Evolutionary conservation across 2,888 invertebrate species (phyloP).

Genomic region (Chirona hameri): DNA sequence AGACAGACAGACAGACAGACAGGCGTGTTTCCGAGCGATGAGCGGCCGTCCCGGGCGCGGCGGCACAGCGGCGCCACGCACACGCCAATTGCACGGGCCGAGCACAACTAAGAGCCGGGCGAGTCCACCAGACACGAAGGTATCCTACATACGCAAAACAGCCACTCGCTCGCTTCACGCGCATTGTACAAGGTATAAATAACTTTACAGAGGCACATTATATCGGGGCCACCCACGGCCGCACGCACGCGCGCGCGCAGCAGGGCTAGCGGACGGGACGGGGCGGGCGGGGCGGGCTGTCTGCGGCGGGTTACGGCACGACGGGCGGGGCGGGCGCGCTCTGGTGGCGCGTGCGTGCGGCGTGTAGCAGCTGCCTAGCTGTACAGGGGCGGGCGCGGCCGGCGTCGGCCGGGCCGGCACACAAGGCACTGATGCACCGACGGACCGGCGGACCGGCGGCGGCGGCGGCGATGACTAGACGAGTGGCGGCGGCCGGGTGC

Average conservation of each 20-base stretch:
- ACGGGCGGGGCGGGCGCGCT: neutral
- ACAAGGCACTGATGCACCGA: neutral
- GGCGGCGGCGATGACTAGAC: slow-evolving; percentile 22
- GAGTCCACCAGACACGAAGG: neutral
- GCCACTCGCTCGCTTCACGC: slow-evolving; percentile 13
- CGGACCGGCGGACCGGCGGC: neutral
- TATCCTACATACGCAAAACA: slow-evolving; percentile 12
- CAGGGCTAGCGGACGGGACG: neutral
- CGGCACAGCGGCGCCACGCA: neutral
- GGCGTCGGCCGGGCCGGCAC: neutral
- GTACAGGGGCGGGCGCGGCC: neutral
- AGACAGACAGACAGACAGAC: no score
- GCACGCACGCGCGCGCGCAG: neutral
- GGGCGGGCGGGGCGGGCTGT: neutral
- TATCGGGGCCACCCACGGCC: neutral
- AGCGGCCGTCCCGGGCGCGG: neutral
- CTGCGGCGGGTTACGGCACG: slow-evolving; percentile 2
- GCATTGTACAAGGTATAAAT: slow-evolving; percentile 29
- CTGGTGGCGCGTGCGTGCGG: neutral
- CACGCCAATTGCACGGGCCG: slow-evolving; percentile 8
- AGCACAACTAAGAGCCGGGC: slow-evolving; percentile 3
- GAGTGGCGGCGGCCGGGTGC: neutral
- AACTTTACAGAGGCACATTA: slow-evolving; percentile 26
- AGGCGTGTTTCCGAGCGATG: neutral
- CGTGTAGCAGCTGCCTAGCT: neutral